Conservation (phyloP, 2,888 invertebrate genomes). For the Lordiphosa andalusiaca region DNA sequence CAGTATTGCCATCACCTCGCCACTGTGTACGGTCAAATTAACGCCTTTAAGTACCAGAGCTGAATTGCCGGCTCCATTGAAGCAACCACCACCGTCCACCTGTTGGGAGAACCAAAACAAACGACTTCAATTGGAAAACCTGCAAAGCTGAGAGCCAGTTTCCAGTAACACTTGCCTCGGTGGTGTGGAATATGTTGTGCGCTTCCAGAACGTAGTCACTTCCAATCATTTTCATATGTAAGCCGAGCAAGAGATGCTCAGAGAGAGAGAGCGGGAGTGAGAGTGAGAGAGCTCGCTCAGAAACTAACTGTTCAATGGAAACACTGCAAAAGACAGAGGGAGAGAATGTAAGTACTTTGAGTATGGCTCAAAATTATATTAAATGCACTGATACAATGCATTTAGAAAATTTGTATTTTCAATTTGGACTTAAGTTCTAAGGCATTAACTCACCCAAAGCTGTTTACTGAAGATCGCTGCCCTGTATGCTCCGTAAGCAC, state of each 20-base stretch:
- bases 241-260: conserved; percentile 56
- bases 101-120: conserved; percentile 74
- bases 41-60: conserved; percentile 96
- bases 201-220: conserved; percentile 93
- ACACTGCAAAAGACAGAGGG: conserved; percentile 4
- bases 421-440: neutral
- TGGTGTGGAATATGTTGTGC: conserved; percentile 93
- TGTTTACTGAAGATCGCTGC: neutral
- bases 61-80: conserved; percentile 88
- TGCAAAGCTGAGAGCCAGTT: conserved; percentile 4
- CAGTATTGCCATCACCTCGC: conserved; percentile 94
- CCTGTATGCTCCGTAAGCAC: conserved; percentile 49
- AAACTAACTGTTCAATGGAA: conserved; percentile 1
- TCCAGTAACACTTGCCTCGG: conserved; percentile 84
- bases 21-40: conserved; percentile 93
- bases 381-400: neutral
- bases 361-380: neutral
- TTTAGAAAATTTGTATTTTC: neutral
- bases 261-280: conserved; percentile 25
- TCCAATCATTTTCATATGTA: conserved; percentile 84
- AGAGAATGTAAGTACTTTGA: neutral
- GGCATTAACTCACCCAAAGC: neutral
- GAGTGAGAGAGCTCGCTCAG: conserved; percentile 7
- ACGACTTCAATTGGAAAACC: conserved; percentile 22
- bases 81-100: conserved; percentile 90